Base-by-base conservation (phyloP, 2,797 vertebrate species). In the Helicolenus hilgendorfi region DNA sequence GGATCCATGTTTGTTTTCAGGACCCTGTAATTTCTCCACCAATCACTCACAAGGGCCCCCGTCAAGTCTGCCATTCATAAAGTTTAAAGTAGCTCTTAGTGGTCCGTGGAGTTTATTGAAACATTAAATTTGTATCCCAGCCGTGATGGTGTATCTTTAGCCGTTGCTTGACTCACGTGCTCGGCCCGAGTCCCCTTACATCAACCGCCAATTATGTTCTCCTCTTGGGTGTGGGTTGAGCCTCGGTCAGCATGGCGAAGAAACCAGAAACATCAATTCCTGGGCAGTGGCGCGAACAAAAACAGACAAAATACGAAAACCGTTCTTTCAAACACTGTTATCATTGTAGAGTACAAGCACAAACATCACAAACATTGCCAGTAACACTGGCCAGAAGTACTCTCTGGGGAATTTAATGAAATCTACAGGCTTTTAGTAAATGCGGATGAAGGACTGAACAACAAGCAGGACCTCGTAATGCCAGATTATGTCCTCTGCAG, bases 41-140 rank as follows among this genome's bases (percentile, higher is more conserved):
- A 95, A 97, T 97, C 95, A 93, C 83, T 95, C 95, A 83, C 63
- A 91, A 83, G 90, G 94, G 97, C 94, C 95, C 94, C 95, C 81
- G 63, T 96, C 96, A 95, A 96, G 96, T 95, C 97, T 97, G 92
- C 96, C 96, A 98, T 98, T 97, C 97, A 97, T 98, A 96, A 97
- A 97, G 97, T 96, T 94, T 94, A 97, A 97, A 96, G 96, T 97
- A 96, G 95, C 96, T 98, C 90, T 98, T 98, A 98, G 97, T 96
- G 97, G 97, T 98, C 94, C 95, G 70, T 83, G 75, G 89, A 97
- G 96, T 97, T 97, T 97, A 97, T 97, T 97, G 96, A 97, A 97
- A 97, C 96, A 97, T 97, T 97, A 98, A 96, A 98, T 98, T 97
- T 96, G 96, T 95, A 95, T 95, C 92, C 96, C 96, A 93, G 95